Percentiles rank a stretch among this genome's conserved stretches.
phyloP scores from a whole-genome alignment of 2,113 vertebrate genomes.

The Chaenogobius annularis region DNA sequence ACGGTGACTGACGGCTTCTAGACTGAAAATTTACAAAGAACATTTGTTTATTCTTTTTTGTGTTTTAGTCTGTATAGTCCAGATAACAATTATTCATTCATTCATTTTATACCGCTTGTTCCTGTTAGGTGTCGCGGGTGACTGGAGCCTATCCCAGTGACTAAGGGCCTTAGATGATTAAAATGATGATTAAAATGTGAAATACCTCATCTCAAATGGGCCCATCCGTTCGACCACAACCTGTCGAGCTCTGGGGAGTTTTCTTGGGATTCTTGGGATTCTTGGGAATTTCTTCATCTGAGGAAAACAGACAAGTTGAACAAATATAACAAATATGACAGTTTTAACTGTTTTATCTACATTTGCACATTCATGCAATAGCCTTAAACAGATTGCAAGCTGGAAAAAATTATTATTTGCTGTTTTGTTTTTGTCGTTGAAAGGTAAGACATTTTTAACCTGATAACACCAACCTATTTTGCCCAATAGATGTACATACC shows the following conservation, averaged over 20 bases:
- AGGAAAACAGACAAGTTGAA: neutral
- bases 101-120: neutral
- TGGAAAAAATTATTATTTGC: neutral
- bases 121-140: too few species aligned
- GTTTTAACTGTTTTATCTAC: neutral
- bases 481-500: too few species aligned
- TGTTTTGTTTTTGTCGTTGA: neutral
- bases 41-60: too few species aligned
- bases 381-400: neutral
- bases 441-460: too few species aligned
- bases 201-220: slow-evolving; percentile 88
- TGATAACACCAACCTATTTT: too few species aligned
- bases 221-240: slow-evolving; percentile 92
- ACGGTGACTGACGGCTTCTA: too few species aligned
- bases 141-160: too few species aligned
- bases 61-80: too few species aligned
- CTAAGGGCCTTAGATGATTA: too few species aligned
- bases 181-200: slow-evolving; percentile 68
- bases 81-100: too few species aligned
- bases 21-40: too few species aligned
- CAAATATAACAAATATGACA: slow-evolving; percentile 91
- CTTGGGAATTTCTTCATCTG: slow-evolving; percentile 94
- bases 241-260: slow-evolving; percentile 89
- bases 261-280: slow-evolving; percentile 88
- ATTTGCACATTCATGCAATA: neutral